Percentiles rank a stretch among this genome's conserved stretches.
Evolutionary conservation across 2,888 invertebrate genomes (phyloP).

Genomic region (Pseudoips prasinana): DNA sequence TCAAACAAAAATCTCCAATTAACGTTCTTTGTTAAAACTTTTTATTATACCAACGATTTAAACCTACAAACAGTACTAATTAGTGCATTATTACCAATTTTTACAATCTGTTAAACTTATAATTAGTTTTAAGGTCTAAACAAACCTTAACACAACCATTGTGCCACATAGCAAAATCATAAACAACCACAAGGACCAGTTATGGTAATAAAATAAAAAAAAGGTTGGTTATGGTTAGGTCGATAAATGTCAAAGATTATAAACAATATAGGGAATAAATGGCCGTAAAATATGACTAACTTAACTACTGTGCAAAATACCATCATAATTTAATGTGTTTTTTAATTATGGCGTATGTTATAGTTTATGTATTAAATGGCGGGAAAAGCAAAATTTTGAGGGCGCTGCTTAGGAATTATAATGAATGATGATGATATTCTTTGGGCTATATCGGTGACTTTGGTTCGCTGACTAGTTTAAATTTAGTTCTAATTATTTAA

Average conservation of each 20-base stretch:
- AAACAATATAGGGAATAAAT: slow-evolving; percentile 32
- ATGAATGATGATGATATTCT: no score
- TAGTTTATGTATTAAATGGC: no score
- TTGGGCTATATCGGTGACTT: no score
- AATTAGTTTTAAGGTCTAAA: slow-evolving; percentile 22
- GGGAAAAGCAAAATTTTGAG: no score
- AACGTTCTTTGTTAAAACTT: no score
- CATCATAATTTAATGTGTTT: slow-evolving; percentile 6
- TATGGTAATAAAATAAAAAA: slow-evolving; percentile 51
- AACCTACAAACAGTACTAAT: slow-evolving; percentile 15
- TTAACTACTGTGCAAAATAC: slow-evolving; percentile 35
- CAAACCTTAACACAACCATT: slow-evolving; percentile 18
- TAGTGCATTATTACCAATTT: slow-evolving; percentile 13
- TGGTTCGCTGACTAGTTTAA: no score
- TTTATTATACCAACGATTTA: no score
- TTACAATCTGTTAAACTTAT: slow-evolving; percentile 22
- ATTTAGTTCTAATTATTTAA: no score
- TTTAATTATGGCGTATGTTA: no score
- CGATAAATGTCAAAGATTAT: slow-evolving; percentile 54
- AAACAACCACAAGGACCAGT: slow-evolving; percentile 30
- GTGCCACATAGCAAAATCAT: slow-evolving; percentile 21
- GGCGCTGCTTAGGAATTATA: no score
- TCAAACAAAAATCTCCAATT: no score
- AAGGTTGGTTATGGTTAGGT: slow-evolving; percentile 40
- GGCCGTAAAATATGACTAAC: slow-evolving; percentile 35